Percentiles rank a stretch among this genome's conserved stretches.
Evolutionary conservation across 2,888 invertebrate genomes (phyloP).

Genomic region (Xestia rhomboidea): DNA sequence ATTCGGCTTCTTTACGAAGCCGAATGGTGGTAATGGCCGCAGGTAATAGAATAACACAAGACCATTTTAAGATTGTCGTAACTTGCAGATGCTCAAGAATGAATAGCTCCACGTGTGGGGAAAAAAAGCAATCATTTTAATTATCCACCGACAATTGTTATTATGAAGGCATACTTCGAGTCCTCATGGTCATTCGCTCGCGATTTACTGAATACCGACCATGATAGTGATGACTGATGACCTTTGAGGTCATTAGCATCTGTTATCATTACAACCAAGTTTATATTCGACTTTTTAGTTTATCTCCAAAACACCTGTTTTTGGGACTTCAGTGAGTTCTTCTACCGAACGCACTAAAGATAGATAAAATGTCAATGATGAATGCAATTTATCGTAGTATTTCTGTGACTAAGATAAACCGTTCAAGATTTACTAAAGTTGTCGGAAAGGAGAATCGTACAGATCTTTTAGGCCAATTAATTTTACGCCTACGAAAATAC

Average conservation of each 20-base stretch:
- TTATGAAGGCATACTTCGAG: background rate
- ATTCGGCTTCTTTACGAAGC: background rate
- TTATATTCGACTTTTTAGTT: background rate
- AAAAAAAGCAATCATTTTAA: slow-evolving; percentile 13
- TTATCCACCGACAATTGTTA: slow-evolving; percentile 7
- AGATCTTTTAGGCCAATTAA: slow-evolving; percentile 29
- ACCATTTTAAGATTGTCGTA: background rate
- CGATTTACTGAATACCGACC: slow-evolving; percentile 21
- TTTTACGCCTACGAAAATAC: slow-evolving; percentile 21
- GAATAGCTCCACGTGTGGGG: background rate
- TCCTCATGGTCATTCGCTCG: slow-evolving; percentile 7
- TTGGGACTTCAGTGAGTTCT: background rate
- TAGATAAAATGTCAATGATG: background rate
- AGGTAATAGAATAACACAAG: background rate
- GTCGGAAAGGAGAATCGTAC: slow-evolving; percentile 1
- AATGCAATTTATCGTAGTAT: background rate
- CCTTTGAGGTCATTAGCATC: slow-evolving; percentile 28
- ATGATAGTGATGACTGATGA: slow-evolving; percentile 15
- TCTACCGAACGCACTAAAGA: background rate
- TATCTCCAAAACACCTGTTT: slow-evolving; percentile 9
- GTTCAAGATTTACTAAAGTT: slow-evolving; percentile 22
- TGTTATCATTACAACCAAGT: slow-evolving; percentile 18
- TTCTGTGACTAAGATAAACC: slow-evolving; percentile 6
- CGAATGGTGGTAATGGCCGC: too few relatives aligned
- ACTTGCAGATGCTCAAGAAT: slow-evolving; percentile 10